These are phyloP conservation scores for Pachypeltis micranthus DNA, from an alignment of 1,140 invertebrate genomes.

Conservation along the genomic window DNA sequence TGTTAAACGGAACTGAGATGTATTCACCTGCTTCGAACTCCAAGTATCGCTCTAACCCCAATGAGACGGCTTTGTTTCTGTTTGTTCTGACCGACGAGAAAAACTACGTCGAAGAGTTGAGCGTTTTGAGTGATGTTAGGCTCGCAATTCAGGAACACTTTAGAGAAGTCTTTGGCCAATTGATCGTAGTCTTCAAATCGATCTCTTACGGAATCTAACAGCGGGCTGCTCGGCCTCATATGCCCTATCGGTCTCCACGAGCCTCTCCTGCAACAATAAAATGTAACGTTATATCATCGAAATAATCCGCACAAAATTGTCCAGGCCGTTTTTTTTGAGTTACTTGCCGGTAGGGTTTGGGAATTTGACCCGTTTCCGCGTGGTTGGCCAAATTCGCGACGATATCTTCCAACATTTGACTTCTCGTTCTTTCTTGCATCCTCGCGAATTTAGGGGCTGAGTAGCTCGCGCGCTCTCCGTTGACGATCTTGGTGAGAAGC, in stretches of 20 bases:
- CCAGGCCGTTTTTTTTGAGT: too few species aligned
- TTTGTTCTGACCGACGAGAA: constrained; percentile 80
- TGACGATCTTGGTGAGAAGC: constrained; percentile 93
- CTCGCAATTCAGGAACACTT: constrained; percentile 72
- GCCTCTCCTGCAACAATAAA: constrained; percentile 43
- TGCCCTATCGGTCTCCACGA: constrained; percentile 91
- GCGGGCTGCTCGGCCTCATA: constrained; percentile 82
- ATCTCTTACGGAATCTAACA: constrained; percentile 81
- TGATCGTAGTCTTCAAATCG: constrained; percentile 90
- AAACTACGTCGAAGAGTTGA: constrained; percentile 79
- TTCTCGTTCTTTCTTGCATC: constrained; percentile 81
- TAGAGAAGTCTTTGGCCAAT: constrained; percentile 81
- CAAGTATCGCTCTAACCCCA: constrained; percentile 79
- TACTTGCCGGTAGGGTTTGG: constrained; percentile 79
- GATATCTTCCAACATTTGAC: constrained; percentile 87
- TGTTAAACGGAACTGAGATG: too few species aligned
- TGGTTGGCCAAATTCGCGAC: constrained; percentile 89
- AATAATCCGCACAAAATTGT: too few species aligned
- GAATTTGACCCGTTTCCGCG: constrained; percentile 87
- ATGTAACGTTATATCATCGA: too few species aligned
- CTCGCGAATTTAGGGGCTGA: constrained; percentile 93
- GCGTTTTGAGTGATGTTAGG: constrained; percentile 56
- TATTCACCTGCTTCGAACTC: constrained; percentile 79
- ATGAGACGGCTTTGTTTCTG: constrained; percentile 69
- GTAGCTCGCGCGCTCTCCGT: constrained; percentile 91